Evolutionary conservation across 2,888 invertebrate species (phyloP), one percentile per base, ranked within the genome.

Genomic region (Celastrina argiolus): DNA sequence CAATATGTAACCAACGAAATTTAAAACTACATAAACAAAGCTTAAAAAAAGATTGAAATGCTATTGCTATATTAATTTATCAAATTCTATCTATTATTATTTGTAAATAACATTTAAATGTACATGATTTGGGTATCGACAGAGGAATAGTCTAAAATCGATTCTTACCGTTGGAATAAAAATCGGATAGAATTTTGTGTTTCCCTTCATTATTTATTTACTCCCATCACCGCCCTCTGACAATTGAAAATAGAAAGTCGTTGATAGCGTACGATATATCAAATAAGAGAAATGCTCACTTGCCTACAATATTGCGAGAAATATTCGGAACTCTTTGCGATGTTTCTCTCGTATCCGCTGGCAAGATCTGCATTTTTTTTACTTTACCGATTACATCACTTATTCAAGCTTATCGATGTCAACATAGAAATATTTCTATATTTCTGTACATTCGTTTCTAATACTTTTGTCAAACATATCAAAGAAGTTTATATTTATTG

Each of bases 301-400:
- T 81, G 82, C 78, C 75, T 79, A 77, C 77, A 81, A 83, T 74
- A 81, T 82, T 73, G 76, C 74, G 81, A 82, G 80, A 78, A 80
- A 81, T 81, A 80, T 82, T 81, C 78, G 76, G 80, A 81, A 84
- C 79, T 87, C 86, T 85, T 84, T 85, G 82, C 84, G 78, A 81
- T 81, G 80, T 83, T 84, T 81, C 80, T 81, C 81, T 78, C 80
- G 76, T 79, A 65, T 72, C 73, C 75, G 75, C 75, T 77, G 71
- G 78, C 78, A 83, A 78, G 84, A 84, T 85, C 83, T 85, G 84
- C 80, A 82, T 82, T 78, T 78, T 31, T n/a, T 7, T 31, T 31
- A 7, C 77, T 75, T 80, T 82, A 78, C 75, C 80, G 78, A 78
- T 31, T 10, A 45, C 31, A 58, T 80, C 79, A 78, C 81, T 78